A percentile compares a stretch with the other conserved stretches of the same genome.
Evolutionary conservation across 2,797 vertebrate genomes (phyloP).

Genomic region (Rhinella marina): DNA sequence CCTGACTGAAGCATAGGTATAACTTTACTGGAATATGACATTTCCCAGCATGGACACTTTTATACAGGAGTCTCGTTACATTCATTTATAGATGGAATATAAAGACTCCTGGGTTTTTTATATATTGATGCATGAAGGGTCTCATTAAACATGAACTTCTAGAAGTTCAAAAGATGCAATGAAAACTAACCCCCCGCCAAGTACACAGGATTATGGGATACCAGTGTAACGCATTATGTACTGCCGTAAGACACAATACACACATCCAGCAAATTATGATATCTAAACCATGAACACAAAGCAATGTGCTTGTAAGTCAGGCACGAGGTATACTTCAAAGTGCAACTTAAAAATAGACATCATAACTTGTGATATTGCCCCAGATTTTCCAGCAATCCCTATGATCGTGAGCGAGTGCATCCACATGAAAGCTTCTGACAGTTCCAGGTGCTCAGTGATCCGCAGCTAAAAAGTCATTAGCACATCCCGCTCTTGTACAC

Average conservation of each 20-base stretch:
- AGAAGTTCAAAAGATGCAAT: not conserved
- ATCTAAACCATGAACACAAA: not conserved
- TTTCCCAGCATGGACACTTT: conserved; percentile 10
- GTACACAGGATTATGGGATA: not conserved
- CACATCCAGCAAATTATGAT: not conserved
- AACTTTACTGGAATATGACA: not conserved
- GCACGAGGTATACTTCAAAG: conserved; percentile 9
- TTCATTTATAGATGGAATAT: not conserved
- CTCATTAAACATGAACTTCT: not conserved
- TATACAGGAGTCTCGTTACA: not conserved
- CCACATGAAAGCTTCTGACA: not conserved
- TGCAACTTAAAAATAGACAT: conserved; percentile 21
- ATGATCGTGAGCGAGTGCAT: not conserved
- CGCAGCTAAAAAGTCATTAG: conserved; percentile 89
- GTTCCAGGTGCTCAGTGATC: conserved; percentile 34
- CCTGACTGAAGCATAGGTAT: not conserved
- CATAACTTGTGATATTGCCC: not conserved
- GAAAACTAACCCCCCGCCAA: not conserved
- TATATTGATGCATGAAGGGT: not conserved
- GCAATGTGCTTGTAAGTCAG: not conserved
- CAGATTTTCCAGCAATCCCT: conserved; percentile 1
- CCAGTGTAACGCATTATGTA: not conserved
- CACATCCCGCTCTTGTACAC: conserved; percentile 91
- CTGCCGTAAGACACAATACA: not conserved
- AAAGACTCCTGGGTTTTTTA: not conserved